phyloP scores from a whole-genome alignment of 1,140 invertebrate species.

The Arctopsyche grandis region DNA sequence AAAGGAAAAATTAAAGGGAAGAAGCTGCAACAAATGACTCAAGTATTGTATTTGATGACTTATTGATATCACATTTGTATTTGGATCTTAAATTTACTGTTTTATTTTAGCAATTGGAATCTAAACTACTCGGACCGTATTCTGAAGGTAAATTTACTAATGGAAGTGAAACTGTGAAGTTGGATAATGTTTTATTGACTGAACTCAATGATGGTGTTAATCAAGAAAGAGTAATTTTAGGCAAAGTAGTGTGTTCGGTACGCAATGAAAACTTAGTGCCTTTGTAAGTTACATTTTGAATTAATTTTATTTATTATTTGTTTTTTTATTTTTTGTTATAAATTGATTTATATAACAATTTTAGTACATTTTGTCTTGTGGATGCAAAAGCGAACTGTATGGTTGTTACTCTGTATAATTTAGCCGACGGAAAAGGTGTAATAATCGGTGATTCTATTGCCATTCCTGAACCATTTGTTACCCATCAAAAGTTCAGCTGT shows the following conservation, averaged over 20 bases:
- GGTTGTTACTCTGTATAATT: conserved; percentile 84
- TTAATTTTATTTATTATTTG: neutral
- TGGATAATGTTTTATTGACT: conserved; percentile 61
- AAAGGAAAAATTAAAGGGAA: conserved; percentile 82
- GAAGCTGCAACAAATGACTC: conserved; percentile 73
- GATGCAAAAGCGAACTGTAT: conserved; percentile 78
- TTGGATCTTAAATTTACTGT: conserved; percentile 4
- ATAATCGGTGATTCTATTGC: conserved; percentile 87
- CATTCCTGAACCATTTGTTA: conserved; percentile 81
- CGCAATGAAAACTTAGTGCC: conserved; percentile 79
- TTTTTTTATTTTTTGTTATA: conserved; percentile 29
- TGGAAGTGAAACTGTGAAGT: conserved; percentile 66
- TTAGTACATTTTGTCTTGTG: conserved; percentile 83
- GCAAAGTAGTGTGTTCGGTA: conserved; percentile 84
- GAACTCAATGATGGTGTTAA: conserved; percentile 59
- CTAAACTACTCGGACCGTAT: conserved; percentile 72
- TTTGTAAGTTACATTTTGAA: conserved; percentile 66
- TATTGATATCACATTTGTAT: conserved; percentile 30
- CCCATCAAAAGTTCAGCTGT: conserved; percentile 70
- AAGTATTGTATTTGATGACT: conserved; percentile 61
- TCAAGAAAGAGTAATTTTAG: conserved; percentile 75
- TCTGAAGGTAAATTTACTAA: conserved; percentile 68
- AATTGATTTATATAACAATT: conserved; percentile 52
- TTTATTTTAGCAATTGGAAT: conserved; percentile 64
- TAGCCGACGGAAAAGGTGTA: conserved; percentile 81